Evolutionary conservation across 2,113 vertebrate genomes (phyloP).

Genomic region (Pterocles gutturalis): DNA sequence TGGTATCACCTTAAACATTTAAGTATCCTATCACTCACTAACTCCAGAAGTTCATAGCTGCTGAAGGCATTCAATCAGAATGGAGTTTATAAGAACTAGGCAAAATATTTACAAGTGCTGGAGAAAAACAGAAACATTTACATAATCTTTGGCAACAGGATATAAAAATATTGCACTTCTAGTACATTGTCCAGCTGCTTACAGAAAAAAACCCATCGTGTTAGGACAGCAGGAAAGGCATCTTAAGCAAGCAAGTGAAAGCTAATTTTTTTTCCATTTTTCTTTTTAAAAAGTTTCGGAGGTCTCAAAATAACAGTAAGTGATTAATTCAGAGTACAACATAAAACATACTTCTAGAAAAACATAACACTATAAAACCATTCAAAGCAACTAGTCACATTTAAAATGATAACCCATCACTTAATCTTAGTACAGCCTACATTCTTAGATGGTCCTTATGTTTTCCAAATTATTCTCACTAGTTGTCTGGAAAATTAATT

Average conservation of each 20-base stretch:
- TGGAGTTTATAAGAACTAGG: conserved; percentile 13
- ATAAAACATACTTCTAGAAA: neutral
- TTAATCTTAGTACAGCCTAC: neutral
- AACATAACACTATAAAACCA: neutral
- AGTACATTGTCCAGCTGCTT: conserved; percentile 20
- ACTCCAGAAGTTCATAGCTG: neutral
- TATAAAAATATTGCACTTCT: neutral
- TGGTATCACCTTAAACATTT: neutral
- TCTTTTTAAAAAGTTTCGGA: neutral
- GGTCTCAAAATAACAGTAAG: neutral
- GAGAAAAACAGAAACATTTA: conserved; percentile 36
- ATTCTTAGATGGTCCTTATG: neutral
- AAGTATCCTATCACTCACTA: neutral
- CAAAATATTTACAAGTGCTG: conserved; percentile 42
- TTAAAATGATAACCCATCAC: neutral
- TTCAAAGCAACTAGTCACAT: neutral
- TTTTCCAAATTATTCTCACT: neutral
- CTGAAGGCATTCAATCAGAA: conserved; percentile 3
- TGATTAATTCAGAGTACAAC: neutral
- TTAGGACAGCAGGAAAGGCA: neutral
- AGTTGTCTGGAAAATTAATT: neutral
- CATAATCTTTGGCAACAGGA: conserved; percentile 35
- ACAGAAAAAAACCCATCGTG: neutral
- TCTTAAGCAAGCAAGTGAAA: neutral
- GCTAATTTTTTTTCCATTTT: neutral